Evolutionary conservation across 2,797 vertebrate species (phyloP).

Genomic region (Eospalax fontanierii): DNA sequence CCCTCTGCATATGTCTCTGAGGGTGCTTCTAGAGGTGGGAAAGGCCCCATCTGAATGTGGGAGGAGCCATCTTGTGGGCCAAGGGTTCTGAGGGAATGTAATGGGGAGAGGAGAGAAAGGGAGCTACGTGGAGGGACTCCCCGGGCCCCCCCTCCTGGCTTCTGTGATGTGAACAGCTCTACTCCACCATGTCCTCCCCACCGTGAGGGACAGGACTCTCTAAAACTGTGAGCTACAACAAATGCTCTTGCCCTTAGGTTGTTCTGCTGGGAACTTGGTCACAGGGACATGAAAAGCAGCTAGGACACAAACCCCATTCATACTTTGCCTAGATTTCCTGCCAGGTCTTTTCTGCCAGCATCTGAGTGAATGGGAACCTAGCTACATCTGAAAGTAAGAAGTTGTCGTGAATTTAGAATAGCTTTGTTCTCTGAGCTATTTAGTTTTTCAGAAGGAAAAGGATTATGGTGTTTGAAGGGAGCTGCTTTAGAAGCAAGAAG

Average conservation of each 20-base stretch:
- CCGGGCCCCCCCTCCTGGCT: neutral
- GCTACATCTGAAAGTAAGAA: conserved; percentile 44
- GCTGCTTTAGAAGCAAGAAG: conserved; percentile 44
- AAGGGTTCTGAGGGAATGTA: neutral
- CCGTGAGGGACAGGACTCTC: neutral
- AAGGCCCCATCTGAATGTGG: neutral
- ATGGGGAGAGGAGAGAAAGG: neutral
- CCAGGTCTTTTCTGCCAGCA: conserved; percentile 29
- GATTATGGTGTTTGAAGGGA: conserved; percentile 7
- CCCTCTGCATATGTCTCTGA: neutral
- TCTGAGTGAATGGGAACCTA: conserved; percentile 13
- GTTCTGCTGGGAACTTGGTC: neutral
- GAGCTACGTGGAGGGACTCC: neutral
- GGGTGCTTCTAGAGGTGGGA: neutral
- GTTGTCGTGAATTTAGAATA: conserved; percentile 6
- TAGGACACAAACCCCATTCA: neutral
- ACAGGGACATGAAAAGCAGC: neutral
- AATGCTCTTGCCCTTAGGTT: neutral
- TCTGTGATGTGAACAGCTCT: neutral
- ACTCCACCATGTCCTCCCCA: neutral
- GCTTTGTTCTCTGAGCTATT: conserved; percentile 26
- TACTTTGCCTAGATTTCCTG: conserved; percentile 36
- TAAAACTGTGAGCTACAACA: neutral
- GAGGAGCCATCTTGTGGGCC: neutral
- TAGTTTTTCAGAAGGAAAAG: conserved; percentile 63